Conservation (phyloP, 2,888 invertebrate genomes). For the Cataglyphis cursor region DNA sequence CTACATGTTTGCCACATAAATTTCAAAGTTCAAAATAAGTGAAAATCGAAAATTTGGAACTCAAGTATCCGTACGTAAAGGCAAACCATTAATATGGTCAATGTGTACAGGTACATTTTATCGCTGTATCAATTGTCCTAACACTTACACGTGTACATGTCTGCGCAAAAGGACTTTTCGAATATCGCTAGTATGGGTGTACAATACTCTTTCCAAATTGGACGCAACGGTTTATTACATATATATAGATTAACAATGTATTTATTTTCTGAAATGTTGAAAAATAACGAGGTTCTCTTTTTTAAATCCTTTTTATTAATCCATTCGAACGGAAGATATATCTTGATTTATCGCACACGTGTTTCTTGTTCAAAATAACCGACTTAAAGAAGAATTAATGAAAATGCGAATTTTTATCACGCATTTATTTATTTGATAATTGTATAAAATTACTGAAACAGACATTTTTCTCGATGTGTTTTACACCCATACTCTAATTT, state of each 20-base stretch:
- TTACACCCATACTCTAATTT: slow-evolving; percentile 33
- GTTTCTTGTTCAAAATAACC: background rate
- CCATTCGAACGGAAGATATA: background rate
- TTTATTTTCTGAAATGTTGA: background rate
- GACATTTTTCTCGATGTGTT: background rate
- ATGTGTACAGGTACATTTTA: slow-evolving; percentile 82
- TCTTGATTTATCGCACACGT: background rate
- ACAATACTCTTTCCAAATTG: background rate
- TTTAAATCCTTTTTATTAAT: background rate
- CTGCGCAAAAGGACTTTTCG: slow-evolving; percentile 35
- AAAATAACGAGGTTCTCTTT: background rate
- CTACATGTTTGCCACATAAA: slow-evolving; percentile 1
- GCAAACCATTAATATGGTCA: slow-evolving; percentile 80
- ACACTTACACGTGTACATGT: slow-evolving; percentile 61
- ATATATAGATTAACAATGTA: slow-evolving; percentile 2
- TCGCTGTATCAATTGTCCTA: slow-evolving; percentile 81
- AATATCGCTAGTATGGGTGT: slow-evolving; percentile 24
- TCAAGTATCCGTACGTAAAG: slow-evolving; percentile 66
- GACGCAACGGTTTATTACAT: background rate
- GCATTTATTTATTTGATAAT: background rate
- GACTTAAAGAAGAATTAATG: background rate
- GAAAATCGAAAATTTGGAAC: slow-evolving; percentile 29
- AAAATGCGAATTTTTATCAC: background rate
- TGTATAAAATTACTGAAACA: slow-evolving; percentile 10
- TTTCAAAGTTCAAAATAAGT: background rate